These are phyloP conservation scores for Eumerus sabulonum DNA, from an alignment of 2,888 invertebrate species.

Conservation along the genomic window DNA sequence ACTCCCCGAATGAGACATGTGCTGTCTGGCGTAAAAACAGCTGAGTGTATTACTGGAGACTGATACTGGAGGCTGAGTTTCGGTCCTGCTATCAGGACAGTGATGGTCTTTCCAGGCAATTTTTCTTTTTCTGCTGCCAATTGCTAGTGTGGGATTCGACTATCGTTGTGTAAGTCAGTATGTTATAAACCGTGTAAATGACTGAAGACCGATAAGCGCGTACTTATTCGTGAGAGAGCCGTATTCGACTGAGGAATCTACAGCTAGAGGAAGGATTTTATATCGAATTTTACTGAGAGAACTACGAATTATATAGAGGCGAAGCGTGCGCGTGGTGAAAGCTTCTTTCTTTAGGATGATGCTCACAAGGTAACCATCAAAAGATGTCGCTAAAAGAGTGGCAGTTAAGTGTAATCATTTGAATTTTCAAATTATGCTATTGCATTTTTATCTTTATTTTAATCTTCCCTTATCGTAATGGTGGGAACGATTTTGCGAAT, in stretches of 20 bases:
- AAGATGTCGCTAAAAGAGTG: conserved; percentile 23
- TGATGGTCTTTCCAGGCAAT: too few relatives aligned
- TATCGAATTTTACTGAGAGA: conserved; percentile 38
- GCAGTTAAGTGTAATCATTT: too few relatives aligned
- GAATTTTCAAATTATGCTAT: too few relatives aligned
- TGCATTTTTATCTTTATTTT: too few relatives aligned
- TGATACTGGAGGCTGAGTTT: background rate
- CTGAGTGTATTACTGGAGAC: conserved; percentile 1
- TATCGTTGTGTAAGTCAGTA: conserved; percentile 17
- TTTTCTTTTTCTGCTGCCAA: conserved; percentile 6
- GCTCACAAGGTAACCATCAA: background rate
- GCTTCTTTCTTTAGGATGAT: conserved; percentile 5
- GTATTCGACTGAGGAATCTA: conserved; percentile 41
- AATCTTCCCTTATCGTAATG: too few relatives aligned
- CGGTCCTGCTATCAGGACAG: too few relatives aligned
- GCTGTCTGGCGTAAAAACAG: conserved; percentile 14
- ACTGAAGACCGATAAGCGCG: conserved; percentile 31
- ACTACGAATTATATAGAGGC: conserved; percentile 9
- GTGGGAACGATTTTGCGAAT: too few relatives aligned
- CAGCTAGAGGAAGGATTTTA: conserved; percentile 32
- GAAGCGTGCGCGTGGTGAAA: conserved; percentile 29
- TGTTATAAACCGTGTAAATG: conserved; percentile 25
- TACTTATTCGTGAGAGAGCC: conserved; percentile 55
- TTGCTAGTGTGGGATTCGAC: background rate
- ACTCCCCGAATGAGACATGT: background rate